These are phyloP conservation scores for Lithobates pipiens DNA, from an alignment of 2,797 vertebrate genomes.

Conservation along the genomic window DNA sequence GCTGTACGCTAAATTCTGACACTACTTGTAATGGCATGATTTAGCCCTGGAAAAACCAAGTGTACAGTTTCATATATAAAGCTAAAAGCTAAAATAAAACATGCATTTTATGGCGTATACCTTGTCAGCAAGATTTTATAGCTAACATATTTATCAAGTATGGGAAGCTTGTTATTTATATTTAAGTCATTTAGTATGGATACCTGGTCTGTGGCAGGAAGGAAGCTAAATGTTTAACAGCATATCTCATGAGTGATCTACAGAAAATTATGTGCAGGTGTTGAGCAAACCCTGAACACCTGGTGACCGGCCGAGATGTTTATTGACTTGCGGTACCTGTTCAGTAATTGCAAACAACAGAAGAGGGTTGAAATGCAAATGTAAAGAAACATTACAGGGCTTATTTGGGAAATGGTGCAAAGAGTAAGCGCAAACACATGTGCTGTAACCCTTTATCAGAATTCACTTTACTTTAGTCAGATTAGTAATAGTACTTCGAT, in stretches of 20 bases:
- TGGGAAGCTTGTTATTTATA: constrained; percentile 7
- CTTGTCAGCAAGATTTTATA: constrained; percentile 17
- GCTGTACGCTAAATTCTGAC: neutral
- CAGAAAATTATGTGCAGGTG: neutral
- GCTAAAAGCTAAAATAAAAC: constrained; percentile 1
- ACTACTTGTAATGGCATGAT: neutral
- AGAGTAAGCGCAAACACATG: neutral
- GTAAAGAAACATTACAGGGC: neutral
- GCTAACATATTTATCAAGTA: constrained; percentile 10
- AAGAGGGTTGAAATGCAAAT: neutral
- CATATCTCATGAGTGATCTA: constrained; percentile 22
- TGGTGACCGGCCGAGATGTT: neutral
- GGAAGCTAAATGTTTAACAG: constrained; percentile 8
- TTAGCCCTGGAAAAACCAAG: neutral
- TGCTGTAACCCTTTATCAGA: neutral
- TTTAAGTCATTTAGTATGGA: constrained; percentile 18
- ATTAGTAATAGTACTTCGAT: too few relatives aligned
- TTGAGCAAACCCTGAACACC: neutral
- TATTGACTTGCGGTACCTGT: constrained; percentile 5
- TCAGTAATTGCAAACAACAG: neutral
- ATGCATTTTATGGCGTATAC: constrained; percentile 9
- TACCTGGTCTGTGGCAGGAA: neutral
- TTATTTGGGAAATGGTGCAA: neutral
- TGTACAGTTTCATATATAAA: neutral
- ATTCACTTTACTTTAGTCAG: neutral